Percentiles rank a stretch among this genome's conserved stretches.
phyloP scores from a whole-genome alignment of 2,888 invertebrate genomes.

The Oscheius myriophilus region DNA sequence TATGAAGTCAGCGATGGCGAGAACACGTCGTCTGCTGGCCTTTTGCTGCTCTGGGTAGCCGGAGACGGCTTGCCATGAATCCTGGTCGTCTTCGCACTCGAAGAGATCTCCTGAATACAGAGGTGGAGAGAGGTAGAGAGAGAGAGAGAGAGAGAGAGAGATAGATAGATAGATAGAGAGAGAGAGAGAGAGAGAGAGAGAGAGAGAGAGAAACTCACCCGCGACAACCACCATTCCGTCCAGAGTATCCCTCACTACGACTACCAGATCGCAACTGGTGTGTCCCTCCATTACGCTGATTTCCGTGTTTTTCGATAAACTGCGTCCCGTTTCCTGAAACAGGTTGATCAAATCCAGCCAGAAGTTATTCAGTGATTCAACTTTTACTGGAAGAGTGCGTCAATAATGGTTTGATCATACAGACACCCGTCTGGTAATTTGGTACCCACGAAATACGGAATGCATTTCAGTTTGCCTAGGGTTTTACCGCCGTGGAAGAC shows the following conservation, averaged over 20 bases:
- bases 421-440: too few species aligned
- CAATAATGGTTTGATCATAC: too few species aligned
- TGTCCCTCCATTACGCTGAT: slow-evolving; percentile 41
- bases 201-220: slow-evolving; percentile 11
- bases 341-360: too few species aligned
- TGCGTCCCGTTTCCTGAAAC: slow-evolving; percentile 3
- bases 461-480: too few species aligned
- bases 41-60: slow-evolving; percentile 25
- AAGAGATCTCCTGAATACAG: slow-evolving; percentile 40
- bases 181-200: too few species aligned
- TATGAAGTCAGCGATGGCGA: slow-evolving; percentile 32
- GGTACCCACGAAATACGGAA: too few species aligned
- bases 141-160: too few species aligned
- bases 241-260: slow-evolving; percentile 16
- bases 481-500: too few species aligned
- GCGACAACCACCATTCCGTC: slow-evolving; percentile 26
- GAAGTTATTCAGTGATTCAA: too few species aligned
- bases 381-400: too few species aligned
- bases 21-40: slow-evolving; percentile 29
- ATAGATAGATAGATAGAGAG: neutral
- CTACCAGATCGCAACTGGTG: slow-evolving; percentile 40
- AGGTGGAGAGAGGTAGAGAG: neutral
- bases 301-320: slow-evolving; percentile 10
- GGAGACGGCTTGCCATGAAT: slow-evolving; percentile 19
- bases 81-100: slow-evolving; percentile 34